Percentiles rank a stretch among this genome's conserved stretches.
Conservation (phyloP, 2,113 vertebrate species). For the Colinus virginianus region DNA sequence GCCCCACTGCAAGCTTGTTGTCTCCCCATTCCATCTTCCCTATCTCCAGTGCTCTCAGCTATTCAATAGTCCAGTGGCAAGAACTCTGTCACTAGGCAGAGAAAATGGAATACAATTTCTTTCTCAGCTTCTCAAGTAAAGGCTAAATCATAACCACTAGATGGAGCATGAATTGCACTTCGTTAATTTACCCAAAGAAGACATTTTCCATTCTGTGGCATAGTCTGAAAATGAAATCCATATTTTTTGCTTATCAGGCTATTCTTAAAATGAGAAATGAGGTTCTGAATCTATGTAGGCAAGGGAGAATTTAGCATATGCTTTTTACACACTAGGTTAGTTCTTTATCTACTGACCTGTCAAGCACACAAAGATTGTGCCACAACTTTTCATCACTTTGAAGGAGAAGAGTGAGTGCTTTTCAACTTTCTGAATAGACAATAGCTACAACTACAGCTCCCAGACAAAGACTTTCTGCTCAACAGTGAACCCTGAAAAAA, state of each 20-base stretch:
- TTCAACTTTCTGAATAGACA: neutral
- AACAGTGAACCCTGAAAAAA: neutral
- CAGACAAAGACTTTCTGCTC: neutral
- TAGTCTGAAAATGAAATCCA: neutral
- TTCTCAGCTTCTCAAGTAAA: neutral
- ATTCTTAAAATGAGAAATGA: neutral
- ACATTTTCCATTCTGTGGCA: neutral
- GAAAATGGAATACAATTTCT: neutral
- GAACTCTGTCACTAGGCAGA: neutral
- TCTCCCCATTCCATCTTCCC: neutral
- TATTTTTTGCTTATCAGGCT: neutral
- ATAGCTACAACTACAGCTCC: neutral
- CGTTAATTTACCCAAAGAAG: neutral
- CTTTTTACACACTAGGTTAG: fast-evolving
- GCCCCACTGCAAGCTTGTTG: neutral
- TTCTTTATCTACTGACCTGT: neutral
- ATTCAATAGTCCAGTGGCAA: neutral
- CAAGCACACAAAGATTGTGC: neutral
- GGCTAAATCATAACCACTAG: neutral
- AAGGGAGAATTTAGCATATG: neutral
- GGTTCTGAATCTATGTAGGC: neutral
- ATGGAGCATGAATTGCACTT: neutral
- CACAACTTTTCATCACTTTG: neutral
- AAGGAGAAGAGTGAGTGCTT: neutral
- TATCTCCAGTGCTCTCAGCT: neutral